These are phyloP conservation scores for Drosophila diplacantha DNA, from an alignment of 2,888 invertebrate genomes.

Conservation along the genomic window DNA sequence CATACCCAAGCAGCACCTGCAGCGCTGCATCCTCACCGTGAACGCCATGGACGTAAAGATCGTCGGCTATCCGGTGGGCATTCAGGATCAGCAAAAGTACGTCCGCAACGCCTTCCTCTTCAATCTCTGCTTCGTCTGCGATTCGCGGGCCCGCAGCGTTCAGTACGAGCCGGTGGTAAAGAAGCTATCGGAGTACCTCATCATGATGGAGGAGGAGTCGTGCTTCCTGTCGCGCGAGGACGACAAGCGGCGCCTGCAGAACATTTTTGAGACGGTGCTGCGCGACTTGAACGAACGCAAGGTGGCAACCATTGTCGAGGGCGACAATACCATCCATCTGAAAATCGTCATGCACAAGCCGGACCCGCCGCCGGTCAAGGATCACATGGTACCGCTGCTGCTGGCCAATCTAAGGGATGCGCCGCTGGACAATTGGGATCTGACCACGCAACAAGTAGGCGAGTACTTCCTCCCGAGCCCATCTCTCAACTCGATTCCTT, in stretches of 20 bases:
- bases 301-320: slow-evolving; percentile 88
- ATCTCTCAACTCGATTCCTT: neutral
- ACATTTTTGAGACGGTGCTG: slow-evolving; percentile 87
- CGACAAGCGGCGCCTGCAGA: slow-evolving; percentile 83
- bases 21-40: slow-evolving; percentile 93
- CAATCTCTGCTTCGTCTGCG: slow-evolving; percentile 96
- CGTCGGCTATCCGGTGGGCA: slow-evolving; percentile 93
- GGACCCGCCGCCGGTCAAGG: slow-evolving; percentile 89
- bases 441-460: slow-evolving; percentile 92
- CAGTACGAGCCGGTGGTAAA: slow-evolving; percentile 96
- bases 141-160: slow-evolving; percentile 91
- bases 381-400: slow-evolving; percentile 94
- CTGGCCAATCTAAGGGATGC: slow-evolving; percentile 82
- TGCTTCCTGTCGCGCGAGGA: slow-evolving; percentile 86
- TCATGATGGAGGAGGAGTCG: slow-evolving; percentile 91
- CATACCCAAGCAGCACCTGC: slow-evolving; percentile 95
- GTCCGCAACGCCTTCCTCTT: slow-evolving; percentile 96
- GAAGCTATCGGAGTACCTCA: slow-evolving; percentile 94
- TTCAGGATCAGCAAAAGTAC: slow-evolving; percentile 92
- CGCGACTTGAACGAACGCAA: slow-evolving; percentile 89
- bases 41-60: slow-evolving; percentile 89
- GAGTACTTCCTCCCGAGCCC: neutral
- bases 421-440: slow-evolving; percentile 90
- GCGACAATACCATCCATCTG: slow-evolving; percentile 91
- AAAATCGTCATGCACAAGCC: slow-evolving; percentile 90